Percentiles rank a stretch among this genome's conserved stretches.
Conservation (phyloP, 2,888 invertebrate genomes). For the Neoitamus cyanurus region DNA sequence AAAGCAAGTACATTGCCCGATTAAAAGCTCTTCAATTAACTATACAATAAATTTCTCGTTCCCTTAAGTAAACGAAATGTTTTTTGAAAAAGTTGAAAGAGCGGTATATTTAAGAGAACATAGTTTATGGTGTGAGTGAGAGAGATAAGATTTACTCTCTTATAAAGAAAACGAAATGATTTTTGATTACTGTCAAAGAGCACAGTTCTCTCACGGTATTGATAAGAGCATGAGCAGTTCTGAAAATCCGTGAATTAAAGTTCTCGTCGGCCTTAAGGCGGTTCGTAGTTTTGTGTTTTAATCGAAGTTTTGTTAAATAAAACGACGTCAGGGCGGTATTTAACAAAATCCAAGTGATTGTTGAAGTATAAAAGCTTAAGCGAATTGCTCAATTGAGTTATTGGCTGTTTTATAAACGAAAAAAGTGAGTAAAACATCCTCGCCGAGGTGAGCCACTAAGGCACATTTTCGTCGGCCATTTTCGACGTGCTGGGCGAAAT, state of each 20-base stretch:
- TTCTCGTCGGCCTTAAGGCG: not conserved
- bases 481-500: conserved; percentile 47
- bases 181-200: not conserved
- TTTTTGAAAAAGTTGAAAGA: not conserved
- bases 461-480: conserved; percentile 68
- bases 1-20: not conserved
- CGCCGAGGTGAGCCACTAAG: conserved; percentile 71
- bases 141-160: not conserved
- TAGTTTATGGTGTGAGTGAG: not conserved
- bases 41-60: not conserved
- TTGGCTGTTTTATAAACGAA: not conserved
- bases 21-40: not conserved
- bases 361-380: not conserved
- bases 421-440: conserved; percentile 62
- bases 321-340: not conserved
- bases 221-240: not conserved
- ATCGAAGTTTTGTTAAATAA: conserved; percentile 14
- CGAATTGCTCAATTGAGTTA: not conserved
- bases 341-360: not conserved
- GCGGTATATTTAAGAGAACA: not conserved
- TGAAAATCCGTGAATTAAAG: not conserved
- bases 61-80: not conserved
- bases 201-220: not conserved
- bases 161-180: not conserved
- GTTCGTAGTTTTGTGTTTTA: not conserved